A percentile compares a stretch with the other conserved stretches of the same genome.
Evolutionary conservation across 2,797 vertebrate genomes (phyloP).

Genomic region (Helicolenus hilgendorfi): DNA sequence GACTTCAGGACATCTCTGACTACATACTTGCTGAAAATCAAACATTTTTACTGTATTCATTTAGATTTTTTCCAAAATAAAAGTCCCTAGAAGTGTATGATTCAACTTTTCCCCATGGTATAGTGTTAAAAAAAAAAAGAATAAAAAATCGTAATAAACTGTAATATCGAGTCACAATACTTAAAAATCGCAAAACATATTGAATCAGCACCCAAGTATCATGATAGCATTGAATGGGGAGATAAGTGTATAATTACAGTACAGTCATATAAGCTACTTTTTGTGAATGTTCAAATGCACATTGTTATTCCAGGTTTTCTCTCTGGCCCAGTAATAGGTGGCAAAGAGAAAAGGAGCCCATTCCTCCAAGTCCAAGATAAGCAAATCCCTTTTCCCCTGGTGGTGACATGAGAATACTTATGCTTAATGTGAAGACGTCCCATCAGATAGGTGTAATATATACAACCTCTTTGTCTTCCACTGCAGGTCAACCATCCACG

Average conservation of each 20-base stretch:
- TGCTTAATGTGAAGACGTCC: conserved; percentile 50
- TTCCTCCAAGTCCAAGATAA: conserved; percentile 59
- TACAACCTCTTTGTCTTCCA: conserved; percentile 74
- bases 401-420: conserved; percentile 63
- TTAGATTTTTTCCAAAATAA: no score
- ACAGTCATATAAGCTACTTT: neutral
- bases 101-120: no score
- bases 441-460: conserved; percentile 73
- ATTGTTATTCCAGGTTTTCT: conserved; percentile 19
- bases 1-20: no score
- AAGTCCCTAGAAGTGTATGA: no score
- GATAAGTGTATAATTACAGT: neutral
- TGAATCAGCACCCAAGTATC: no score
- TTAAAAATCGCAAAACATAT: no score
- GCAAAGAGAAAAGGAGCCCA: conserved; percentile 21
- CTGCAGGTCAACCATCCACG: conserved; percentile 49
- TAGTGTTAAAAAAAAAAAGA: no score
- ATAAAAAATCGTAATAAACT: no score
- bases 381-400: conserved; percentile 61
- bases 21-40: no score
- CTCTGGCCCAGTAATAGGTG: conserved; percentile 1
- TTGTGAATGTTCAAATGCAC: neutral
- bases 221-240: no score
- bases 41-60: no score
- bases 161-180: no score